Evolutionary conservation across 2,797 vertebrate species (phyloP), one percentile per base, ranked within the genome.

Genomic region (Sebastes diploproa): DNA sequence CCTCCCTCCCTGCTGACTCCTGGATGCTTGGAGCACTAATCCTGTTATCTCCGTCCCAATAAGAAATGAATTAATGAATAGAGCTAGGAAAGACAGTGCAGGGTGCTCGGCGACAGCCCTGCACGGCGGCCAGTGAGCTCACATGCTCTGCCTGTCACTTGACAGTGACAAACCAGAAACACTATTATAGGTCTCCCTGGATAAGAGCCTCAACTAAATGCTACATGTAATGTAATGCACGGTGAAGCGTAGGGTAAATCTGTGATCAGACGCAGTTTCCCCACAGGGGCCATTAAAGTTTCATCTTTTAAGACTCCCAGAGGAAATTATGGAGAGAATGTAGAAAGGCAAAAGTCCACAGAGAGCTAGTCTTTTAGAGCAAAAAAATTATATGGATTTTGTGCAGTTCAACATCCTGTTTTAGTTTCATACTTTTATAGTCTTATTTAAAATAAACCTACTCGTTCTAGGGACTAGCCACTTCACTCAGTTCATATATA

Each of bases 31-130:
- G 81, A 91, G 86, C 81, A 88, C 88, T 94, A 95, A 95, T 95
- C 93, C 92, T 83, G 91, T 95, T 94, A 95, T 93, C 92, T 92
- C 90, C 68, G 66, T 92, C 87, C 90, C 92, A 93, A 94, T 93
- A 94, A 95, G 91, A 94, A 95, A 95, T 91, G 73, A 92, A 94
- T 94, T 84, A 89, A 94, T 93, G 89, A 94, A 91, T 75, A 82
- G 87, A 75, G 83, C 75, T 87, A 2, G 69, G 72, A 83, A 65
- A 84, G 73, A 83, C 77, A 30, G 81, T 46, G 83, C 69, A 64
- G 71, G 72, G 76, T 60, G 83, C 79, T 85, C 64, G 27, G 72
- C n/a, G 75, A 79, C 73, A 29, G 86, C 71, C 34, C 84, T 56
- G 77, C 72, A 52, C 69, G 80, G 79, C 84, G 76, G 58, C 81